Evolutionary conservation across 2,888 invertebrate species (phyloP), one percentile per base, ranked within the genome.

Genomic region (Lissocephala sabroskyi): DNA sequence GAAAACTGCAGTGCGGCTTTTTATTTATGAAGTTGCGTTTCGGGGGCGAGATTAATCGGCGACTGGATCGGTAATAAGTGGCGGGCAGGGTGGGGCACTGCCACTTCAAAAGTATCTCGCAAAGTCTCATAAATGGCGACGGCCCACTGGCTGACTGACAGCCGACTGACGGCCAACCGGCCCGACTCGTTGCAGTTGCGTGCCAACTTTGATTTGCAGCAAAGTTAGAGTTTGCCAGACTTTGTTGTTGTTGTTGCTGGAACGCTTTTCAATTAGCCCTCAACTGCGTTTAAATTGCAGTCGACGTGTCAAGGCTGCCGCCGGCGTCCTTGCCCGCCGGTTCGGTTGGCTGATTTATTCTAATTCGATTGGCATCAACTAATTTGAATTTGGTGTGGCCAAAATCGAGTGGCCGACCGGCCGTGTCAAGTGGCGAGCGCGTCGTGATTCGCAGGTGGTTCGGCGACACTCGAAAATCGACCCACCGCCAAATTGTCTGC

Each of bases 51-150:
- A 52, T 52, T 74, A 61, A 68, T 68, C 67, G 46, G 42, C 50
- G 28, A 47, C 56, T 44, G 66, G 59, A 74, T 63, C 67, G 61
- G 55, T 68, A 68, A 74, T 74, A 68, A 68, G 71, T n/a, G n/a
- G 4, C 23, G 7, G 23, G 23, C 23, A 7, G 23, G 3, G 23
- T 23, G 71, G n/a, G 16, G 67, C 41, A 61, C 60, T 53, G 71
- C 42, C 67, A 67, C 68, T 75, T 75, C 66, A 67, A 64, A 58
- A 56, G 70, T 68, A 68, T 68, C 74, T 59, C 37, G 40, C 56
- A 57, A 64, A 66, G 61, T 61, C 49, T n/a, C n/a, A n/a, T n/a
- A 11, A 36, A 52, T 26, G n/a, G n/a, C n/a, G n/a, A n/a, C 23
- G 1, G 7, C 28, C 18, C 40, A 46, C 18, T 19, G 4, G 14